phyloP scores from a whole-genome alignment of 2,888 invertebrate genomes.

The Leptothorax acervorum region DNA sequence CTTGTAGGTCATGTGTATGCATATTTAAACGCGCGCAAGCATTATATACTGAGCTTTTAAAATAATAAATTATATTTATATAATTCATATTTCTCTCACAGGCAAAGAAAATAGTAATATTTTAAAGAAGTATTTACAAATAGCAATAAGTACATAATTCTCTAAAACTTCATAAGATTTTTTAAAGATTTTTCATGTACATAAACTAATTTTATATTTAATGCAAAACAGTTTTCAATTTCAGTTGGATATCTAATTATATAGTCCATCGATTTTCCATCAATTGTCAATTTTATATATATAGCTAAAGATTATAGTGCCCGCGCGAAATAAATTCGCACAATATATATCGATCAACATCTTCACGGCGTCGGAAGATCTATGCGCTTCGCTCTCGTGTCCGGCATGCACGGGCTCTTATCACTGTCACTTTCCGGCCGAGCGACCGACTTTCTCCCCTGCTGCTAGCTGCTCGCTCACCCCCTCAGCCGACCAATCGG shows the following conservation, averaged over 20 bases:
- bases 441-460: conserved; percentile 73
- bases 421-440: conserved; percentile 72
- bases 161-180: not conserved
- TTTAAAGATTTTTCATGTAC: not conserved
- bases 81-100: not conserved
- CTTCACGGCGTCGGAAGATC: not conserved
- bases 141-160: not conserved
- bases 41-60: conserved; percentile 5
- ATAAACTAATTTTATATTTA: not conserved
- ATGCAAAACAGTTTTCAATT: not conserved
- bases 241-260: not conserved
- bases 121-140: not conserved
- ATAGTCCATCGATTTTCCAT: not conserved
- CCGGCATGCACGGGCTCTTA: conserved; percentile 29
- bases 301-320: not conserved
- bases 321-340: not conserved
- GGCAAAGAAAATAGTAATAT: not conserved
- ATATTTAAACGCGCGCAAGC: conserved; percentile 24
- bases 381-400: conserved; percentile 20
- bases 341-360: conserved; percentile 12
- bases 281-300: not conserved
- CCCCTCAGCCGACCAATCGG: conserved; percentile 55
- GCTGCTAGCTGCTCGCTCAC: conserved; percentile 42
- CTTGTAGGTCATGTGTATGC: conserved; percentile 31
- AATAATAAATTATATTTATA: conserved; percentile 22